These are phyloP conservation scores for Rostratula benghalensis DNA, from an alignment of 2,113 vertebrate genomes.

Conservation along the genomic window DNA sequence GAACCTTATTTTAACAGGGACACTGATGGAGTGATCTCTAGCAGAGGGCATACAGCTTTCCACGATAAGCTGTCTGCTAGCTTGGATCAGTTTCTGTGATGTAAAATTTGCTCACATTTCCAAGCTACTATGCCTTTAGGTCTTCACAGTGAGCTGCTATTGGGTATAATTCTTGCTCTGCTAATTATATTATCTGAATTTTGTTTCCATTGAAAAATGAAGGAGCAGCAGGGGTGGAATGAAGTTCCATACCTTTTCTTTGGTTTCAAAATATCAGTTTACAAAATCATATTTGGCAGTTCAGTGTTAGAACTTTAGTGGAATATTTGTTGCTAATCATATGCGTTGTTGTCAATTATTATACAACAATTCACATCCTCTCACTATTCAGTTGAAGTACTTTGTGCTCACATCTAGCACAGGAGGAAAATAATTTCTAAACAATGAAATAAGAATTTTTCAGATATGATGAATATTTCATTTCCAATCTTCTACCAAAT, in stretches of 20 bases:
- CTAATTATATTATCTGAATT: neutral
- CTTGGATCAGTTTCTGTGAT: neutral
- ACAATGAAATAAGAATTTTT: conserved; percentile 2
- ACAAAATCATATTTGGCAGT: conserved; percentile 14
- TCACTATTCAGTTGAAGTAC: conserved; percentile 15
- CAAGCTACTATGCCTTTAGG: neutral
- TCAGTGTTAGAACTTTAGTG: conserved; percentile 4
- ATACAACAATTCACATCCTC: neutral
- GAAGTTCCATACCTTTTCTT: neutral
- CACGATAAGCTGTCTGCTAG: neutral
- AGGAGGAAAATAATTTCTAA: conserved; percentile 23
- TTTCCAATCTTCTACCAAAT: neutral
- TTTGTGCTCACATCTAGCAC: neutral
- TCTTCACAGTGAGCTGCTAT: neutral
- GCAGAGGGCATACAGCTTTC: neutral
- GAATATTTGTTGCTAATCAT: neutral
- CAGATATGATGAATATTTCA: conserved; percentile 38
- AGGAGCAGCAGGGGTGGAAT: neutral
- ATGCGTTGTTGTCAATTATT: neutral
- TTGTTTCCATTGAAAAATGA: neutral
- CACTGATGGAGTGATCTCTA: neutral
- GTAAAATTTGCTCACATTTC: neutral
- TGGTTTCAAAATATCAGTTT: conserved; percentile 22
- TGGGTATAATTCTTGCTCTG: neutral
- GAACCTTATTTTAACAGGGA: neutral